Base-by-base conservation (phyloP, 2,113 vertebrate genomes). In the Carettochelys insculpta region DNA sequence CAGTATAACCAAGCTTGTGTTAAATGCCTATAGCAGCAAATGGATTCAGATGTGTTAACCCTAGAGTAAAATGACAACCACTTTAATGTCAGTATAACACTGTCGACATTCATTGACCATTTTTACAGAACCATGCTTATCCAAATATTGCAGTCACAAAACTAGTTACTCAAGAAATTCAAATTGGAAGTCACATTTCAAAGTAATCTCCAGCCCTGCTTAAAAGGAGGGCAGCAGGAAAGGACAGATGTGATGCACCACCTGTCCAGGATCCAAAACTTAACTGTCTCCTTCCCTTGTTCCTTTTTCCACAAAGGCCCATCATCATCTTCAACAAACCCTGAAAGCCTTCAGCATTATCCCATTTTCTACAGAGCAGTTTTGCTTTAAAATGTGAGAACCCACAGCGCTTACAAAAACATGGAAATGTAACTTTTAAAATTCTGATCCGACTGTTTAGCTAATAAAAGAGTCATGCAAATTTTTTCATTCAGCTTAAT, bases 401-500 rank as follows among this genome's bases (percentile, higher is more conserved):
- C 31, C 25, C 29, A 41, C 25, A 86, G 47, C 38, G 58, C 47
- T 92, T 84, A 82, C 41, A 14, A 78, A 86, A 82, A 86, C 56
- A 29, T 7, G 2, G 25, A 48, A 0, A 0, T 11, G 54, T 11
- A 87, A 89, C 52, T 85, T 5, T 68, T 68, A 88, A 58, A 12
- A 47, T 80, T 90, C 90, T 0, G 0, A 88, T 73, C 76, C 29
- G 54, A 53, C 77, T 75, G 65, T 31, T 54, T 86, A 84, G 87
- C n/a, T 87, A 90, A 38, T 56, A 45, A 75, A 45, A 90, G 27
- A 45, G 38, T 92, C 77, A 78, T 8, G 93, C 20, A 84, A 56
- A 61, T 90, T 90, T 92, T 90, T 76, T 88, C 85, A 92, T 86
- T 92, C 51, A 58, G 11, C 54, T 78, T 80, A 95, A 92, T 92